These are phyloP conservation scores for Crocallis elinguaria DNA, from an alignment of 2,888 invertebrate genomes.

Conservation along the genomic window DNA sequence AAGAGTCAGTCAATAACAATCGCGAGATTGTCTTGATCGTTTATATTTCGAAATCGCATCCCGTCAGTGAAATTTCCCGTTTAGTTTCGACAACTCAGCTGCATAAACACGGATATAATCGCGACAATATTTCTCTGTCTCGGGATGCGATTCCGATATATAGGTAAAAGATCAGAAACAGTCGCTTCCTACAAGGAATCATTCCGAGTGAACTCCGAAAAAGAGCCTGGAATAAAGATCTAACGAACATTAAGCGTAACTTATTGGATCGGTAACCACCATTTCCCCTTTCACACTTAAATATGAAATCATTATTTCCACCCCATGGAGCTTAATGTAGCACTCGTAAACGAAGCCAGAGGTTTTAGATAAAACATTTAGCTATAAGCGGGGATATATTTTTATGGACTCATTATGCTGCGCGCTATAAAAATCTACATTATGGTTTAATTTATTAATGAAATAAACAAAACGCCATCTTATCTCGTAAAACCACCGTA, in stretches of 20 bases:
- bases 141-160: too few relatives aligned
- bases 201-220: conserved; percentile 17
- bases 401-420: neutral
- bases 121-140: too few relatives aligned
- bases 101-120: too few relatives aligned
- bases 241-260: conserved; percentile 19
- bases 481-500: too few relatives aligned
- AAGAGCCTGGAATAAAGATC: conserved; percentile 12
- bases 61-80: too few relatives aligned
- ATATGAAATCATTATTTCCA: conserved; percentile 26
- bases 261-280: conserved; percentile 13
- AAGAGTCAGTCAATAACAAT: too few relatives aligned
- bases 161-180: too few relatives aligned
- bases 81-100: too few relatives aligned
- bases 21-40: too few relatives aligned
- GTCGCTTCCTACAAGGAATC: too few relatives aligned
- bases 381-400: conserved; percentile 1
- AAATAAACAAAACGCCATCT: too few relatives aligned
- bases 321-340: conserved; percentile 16
- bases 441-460: neutral
- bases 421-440: neutral
- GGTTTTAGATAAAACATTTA: conserved; percentile 8
- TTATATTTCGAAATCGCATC: too few relatives aligned
- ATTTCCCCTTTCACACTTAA: conserved; percentile 13
- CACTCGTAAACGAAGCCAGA: conserved; percentile 10